Conservation (phyloP, 2,888 invertebrate genomes). For the Trimorus sp. region DNA sequence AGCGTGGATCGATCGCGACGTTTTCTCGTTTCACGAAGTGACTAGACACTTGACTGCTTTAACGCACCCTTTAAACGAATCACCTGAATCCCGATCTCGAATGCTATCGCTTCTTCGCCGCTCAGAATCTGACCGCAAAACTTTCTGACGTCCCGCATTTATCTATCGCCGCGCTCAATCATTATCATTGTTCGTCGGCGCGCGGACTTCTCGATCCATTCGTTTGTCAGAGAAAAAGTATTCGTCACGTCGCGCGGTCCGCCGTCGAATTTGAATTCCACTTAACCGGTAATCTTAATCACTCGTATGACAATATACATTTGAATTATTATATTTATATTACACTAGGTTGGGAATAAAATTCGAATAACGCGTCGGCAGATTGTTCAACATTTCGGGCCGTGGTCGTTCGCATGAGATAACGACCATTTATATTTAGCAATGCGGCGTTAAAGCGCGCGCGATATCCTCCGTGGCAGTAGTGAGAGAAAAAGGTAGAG, state of each 20-base stretch:
- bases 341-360: no score
- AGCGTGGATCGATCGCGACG: constrained; percentile 71
- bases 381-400: no score
- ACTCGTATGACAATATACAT: neutral
- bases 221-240: no score
- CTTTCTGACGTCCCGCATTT: no score
- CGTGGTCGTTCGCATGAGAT: constrained; percentile 14
- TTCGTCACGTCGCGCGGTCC: no score
- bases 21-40: constrained; percentile 72
- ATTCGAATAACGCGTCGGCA: no score
- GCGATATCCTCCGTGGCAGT: constrained; percentile 39
- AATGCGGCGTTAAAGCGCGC: constrained; percentile 38
- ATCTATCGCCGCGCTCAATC: no score
- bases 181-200: no score
- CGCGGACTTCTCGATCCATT: no score
- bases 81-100: constrained; percentile 69
- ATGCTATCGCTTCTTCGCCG: constrained; percentile 68
- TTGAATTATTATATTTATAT: no score
- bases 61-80: constrained; percentile 71
- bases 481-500: constrained; percentile 17
- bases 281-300: neutral
- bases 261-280: no score
- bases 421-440: constrained; percentile 48
- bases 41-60: constrained; percentile 70
- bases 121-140: constrained; percentile 52